Conservation (phyloP, 2,113 vertebrate genomes). For the Lathamus discolor region DNA sequence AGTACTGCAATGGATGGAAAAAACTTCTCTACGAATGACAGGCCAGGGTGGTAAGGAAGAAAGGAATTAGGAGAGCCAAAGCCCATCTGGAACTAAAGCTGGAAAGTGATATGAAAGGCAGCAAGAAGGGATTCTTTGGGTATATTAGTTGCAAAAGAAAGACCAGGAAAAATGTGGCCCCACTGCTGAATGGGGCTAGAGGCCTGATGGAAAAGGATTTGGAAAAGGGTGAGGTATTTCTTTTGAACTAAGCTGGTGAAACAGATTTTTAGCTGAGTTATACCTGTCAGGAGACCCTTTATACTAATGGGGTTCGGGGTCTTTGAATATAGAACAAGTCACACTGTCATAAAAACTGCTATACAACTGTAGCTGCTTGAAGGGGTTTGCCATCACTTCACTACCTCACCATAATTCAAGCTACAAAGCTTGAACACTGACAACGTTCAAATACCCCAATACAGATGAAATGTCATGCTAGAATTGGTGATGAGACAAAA, state of each 20-base stretch:
- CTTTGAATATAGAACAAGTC: background rate
- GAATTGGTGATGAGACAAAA: background rate
- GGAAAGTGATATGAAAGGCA: background rate
- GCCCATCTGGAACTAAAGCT: background rate
- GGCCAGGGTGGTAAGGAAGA: background rate
- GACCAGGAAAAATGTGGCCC: background rate
- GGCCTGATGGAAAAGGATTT: background rate
- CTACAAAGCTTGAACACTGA: background rate
- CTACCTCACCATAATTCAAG: background rate
- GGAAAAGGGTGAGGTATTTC: background rate
- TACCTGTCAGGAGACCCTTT: background rate
- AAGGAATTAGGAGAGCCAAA: background rate
- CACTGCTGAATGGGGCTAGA: background rate
- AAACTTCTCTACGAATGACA: background rate
- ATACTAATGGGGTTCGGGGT: accelerated
- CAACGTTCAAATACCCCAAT: background rate
- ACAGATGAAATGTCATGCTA: background rate
- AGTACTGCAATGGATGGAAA: background rate
- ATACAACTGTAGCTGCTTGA: background rate
- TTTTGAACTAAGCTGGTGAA: background rate
- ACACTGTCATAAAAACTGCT: background rate
- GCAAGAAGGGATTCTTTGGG: background rate
- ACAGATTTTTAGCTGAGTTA: background rate
- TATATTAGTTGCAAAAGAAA: background rate
- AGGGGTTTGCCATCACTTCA: background rate